Conservation (phyloP, 2,888 invertebrate species). For the Ennomos fuscantarius region DNA sequence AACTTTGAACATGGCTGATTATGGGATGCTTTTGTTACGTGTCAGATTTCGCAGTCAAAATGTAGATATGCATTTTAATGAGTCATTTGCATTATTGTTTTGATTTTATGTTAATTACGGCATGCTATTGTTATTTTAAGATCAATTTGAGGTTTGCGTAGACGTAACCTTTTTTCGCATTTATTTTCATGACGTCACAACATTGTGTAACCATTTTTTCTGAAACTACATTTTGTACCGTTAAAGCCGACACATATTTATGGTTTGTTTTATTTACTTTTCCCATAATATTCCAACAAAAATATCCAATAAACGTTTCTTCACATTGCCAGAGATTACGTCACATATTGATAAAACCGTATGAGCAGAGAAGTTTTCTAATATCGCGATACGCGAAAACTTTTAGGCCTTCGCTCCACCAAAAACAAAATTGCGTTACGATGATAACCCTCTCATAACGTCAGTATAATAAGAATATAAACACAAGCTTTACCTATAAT, state of each 20-base stretch:
- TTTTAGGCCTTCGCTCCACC: slow-evolving; percentile 23
- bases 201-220: too few species aligned
- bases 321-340: slow-evolving; percentile 17
- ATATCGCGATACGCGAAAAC: slow-evolving; percentile 29
- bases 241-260: not conserved
- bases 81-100: slow-evolving; percentile 6
- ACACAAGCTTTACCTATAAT: slow-evolving; percentile 40
- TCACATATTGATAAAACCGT: slow-evolving; percentile 31
- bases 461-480: slow-evolving; percentile 40
- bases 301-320: slow-evolving; percentile 25
- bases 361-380: slow-evolving; percentile 26
- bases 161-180: too few species aligned
- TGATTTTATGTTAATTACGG: too few species aligned
- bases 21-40: slow-evolving; percentile 20
- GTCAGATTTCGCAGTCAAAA: slow-evolving; percentile 13
- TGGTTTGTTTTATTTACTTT: slow-evolving; percentile 3
- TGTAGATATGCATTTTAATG: slow-evolving; percentile 14
- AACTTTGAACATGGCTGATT: slow-evolving; percentile 27
- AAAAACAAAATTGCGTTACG: slow-evolving; percentile 33
- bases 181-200: too few species aligned
- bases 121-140: too few species aligned
- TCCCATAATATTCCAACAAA: slow-evolving; percentile 5
- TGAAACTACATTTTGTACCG: too few species aligned
- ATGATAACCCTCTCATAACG: slow-evolving; percentile 36
- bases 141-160: too few species aligned